Evolutionary conservation across 2,888 invertebrate genomes (phyloP).

Genomic region (Clistopyga incitator): DNA sequence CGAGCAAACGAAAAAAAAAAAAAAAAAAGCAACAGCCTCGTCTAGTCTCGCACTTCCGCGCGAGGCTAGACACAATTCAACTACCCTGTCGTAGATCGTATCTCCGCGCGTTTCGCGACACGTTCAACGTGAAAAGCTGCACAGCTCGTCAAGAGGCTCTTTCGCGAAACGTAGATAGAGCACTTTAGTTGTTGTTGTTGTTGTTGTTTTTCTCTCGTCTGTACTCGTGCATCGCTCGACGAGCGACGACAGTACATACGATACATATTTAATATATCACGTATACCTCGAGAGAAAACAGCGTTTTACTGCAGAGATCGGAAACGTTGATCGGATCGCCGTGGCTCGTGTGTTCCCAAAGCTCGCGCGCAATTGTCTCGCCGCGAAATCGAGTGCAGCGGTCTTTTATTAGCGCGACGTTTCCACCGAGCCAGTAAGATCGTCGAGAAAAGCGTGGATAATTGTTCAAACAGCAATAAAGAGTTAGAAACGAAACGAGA

Average conservation of each 20-base stretch:
- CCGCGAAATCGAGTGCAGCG: slow-evolving; percentile 5
- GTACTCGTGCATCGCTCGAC: background rate
- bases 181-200: too few species aligned
- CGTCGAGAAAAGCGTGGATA: slow-evolving; percentile 26
- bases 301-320: background rate
- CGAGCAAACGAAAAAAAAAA: too few species aligned
- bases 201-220: slow-evolving; percentile 25
- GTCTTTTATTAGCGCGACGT: slow-evolving; percentile 23
- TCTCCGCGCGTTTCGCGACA: slow-evolving; percentile 41
- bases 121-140: slow-evolving; percentile 41
- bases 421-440: slow-evolving; percentile 21
- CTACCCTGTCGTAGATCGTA: slow-evolving; percentile 44
- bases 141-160: slow-evolving; percentile 19
- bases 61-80: slow-evolving; percentile 29
- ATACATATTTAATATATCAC: slow-evolving; percentile 57
- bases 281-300: slow-evolving; percentile 36
- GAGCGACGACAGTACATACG: slow-evolving; percentile 11
- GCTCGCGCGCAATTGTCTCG: slow-evolving; percentile 19
- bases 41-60: background rate
- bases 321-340: slow-evolving; percentile 32
- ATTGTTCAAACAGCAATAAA: slow-evolving; percentile 25
- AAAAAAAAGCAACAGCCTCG: background rate
- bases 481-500: slow-evolving; percentile 11
- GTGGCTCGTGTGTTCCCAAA: slow-evolving; percentile 15
- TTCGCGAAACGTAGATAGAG: background rate